phyloP scores from a whole-genome alignment of 2,113 vertebrate genomes.

The Prolemur simus region DNA sequence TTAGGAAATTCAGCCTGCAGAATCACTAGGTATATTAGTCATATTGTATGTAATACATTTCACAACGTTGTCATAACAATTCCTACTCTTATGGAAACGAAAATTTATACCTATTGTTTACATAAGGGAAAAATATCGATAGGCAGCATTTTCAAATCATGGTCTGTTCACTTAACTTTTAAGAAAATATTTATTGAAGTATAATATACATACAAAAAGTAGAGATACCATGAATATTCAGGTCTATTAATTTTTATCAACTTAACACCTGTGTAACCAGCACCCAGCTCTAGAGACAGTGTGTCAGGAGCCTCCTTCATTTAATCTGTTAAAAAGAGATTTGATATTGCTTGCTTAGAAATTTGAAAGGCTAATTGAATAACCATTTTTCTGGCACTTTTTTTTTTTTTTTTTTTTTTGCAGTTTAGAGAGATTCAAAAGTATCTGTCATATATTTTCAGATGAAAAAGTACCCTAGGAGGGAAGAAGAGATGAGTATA shows the following conservation, averaged over 20 bases:
- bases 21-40: not conserved
- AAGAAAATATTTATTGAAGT: not conserved
- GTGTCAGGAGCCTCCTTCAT: not conserved
- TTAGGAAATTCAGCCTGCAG: conserved; percentile 19
- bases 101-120: not conserved
- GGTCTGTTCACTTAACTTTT: not conserved
- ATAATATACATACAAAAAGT: not conserved
- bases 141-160: conserved; percentile 4
- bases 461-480: not conserved
- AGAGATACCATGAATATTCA: not conserved
- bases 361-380: not conserved
- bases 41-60: not conserved
- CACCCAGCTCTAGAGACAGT: not conserved
- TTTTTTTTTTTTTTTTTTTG: not conserved
- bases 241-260: not conserved
- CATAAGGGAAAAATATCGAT: not conserved
- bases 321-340: not conserved
- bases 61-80: not conserved
- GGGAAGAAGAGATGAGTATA: not conserved
- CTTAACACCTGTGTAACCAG: not conserved
- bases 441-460: not conserved
- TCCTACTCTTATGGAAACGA: not conserved
- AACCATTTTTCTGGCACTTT: not conserved
- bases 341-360: not conserved
- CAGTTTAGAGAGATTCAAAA: not conserved